phyloP scores from a whole-genome alignment of 2,113 vertebrate species.

The Pseudopipra pipra region DNA sequence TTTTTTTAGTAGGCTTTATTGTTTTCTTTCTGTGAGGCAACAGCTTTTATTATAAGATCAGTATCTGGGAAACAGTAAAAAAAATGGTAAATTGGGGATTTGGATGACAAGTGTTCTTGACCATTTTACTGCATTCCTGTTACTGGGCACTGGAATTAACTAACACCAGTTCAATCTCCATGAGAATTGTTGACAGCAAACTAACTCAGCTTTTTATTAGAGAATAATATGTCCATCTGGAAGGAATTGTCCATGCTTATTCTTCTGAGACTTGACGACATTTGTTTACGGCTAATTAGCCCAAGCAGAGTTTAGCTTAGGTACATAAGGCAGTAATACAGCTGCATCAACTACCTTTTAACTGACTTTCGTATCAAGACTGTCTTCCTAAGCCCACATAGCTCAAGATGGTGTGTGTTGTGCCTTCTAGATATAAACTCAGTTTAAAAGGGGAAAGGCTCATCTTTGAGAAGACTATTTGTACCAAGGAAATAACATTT shows the following conservation, averaged over 20 bases:
- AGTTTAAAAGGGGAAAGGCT: not conserved
- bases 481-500: not conserved
- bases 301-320: not conserved
- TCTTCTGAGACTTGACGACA: not conserved
- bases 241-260: not conserved
- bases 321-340: not conserved
- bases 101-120: not conserved
- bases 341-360: not conserved
- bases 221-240: not conserved
- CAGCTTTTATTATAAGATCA: not conserved
- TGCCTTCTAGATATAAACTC: not conserved
- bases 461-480: not conserved
- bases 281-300: not conserved
- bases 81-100: not conserved
- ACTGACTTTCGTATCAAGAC: not conserved
- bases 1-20: not conserved
- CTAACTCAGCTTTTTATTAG: not conserved
- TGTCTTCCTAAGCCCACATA: not conserved
- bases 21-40: not conserved
- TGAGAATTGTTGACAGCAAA: not conserved
- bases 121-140: not conserved
- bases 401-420: not conserved
- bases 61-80: not conserved
- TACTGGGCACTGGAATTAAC: not conserved
- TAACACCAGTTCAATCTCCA: not conserved